phyloP scores from a whole-genome alignment of 2,797 vertebrate genomes.

The Pyrocephalus nanus region DNA sequence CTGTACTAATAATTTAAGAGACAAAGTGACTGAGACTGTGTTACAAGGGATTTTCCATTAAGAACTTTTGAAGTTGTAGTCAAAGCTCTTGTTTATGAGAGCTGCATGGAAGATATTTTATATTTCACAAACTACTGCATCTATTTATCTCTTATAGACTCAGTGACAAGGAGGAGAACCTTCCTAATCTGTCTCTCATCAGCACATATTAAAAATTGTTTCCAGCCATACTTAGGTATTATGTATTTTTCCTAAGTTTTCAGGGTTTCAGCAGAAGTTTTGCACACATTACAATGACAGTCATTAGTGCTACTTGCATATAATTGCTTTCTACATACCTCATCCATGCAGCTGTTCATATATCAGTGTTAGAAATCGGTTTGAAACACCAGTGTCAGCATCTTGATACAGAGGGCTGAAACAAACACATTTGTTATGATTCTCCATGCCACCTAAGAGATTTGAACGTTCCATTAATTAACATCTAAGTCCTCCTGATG shows the following conservation, averaged over 20 bases:
- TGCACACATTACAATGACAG: not conserved
- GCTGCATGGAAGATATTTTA: not conserved
- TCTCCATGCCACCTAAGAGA: not conserved
- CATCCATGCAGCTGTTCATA: not conserved
- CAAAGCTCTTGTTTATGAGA: not conserved
- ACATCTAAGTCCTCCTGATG: not conserved
- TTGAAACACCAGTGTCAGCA: not conserved
- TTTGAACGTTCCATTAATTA: not conserved
- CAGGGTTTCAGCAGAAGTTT: not conserved
- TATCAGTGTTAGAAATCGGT: not conserved
- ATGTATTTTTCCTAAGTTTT: not conserved
- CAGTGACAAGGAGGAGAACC: not conserved
- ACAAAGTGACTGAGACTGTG: not conserved
- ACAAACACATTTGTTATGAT: not conserved
- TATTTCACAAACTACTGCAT: not conserved
- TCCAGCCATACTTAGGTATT: not conserved
- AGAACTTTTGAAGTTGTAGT: not conserved
- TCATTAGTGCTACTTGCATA: not conserved
- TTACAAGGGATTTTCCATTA: not conserved
- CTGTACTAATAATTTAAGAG: not conserved
- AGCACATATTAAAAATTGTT: not conserved
- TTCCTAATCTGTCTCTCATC: not conserved
- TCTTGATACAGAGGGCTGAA: not conserved
- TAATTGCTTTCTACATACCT: not conserved
- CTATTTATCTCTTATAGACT: not conserved